These are phyloP conservation scores for Crotalus helleri DNA, from an alignment of 2,113 vertebrate genomes.

Conservation along the genomic window DNA sequence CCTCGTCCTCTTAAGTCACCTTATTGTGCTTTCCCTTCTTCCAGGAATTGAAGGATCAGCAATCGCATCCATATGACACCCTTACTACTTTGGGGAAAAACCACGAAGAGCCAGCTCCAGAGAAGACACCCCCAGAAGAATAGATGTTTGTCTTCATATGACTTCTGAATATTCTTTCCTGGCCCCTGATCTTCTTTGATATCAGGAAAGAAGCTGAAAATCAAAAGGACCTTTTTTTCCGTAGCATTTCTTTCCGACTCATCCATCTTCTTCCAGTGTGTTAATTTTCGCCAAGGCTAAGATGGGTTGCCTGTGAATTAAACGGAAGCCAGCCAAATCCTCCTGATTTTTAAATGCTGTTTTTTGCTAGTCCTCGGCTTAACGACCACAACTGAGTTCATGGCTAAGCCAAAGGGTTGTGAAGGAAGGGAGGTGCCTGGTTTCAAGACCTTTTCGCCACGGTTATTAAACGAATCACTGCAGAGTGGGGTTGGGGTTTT, in stretches of 20 bases:
- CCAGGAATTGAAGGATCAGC: neutral
- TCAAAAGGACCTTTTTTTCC: neutral
- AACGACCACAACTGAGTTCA: no score
- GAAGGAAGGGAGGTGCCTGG: no score
- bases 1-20: no score
- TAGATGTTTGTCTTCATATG: neutral
- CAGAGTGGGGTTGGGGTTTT: neutral
- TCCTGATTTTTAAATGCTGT: neutral
- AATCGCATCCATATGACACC: neutral
- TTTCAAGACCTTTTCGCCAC: no score
- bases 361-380: no score
- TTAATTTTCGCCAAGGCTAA: neutral
- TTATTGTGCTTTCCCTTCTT: neutral
- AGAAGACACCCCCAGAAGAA: neutral
- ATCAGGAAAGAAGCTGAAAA: neutral
- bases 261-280: neutral
- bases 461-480: no score
- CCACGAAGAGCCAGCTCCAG: accelerated
- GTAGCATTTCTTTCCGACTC: neutral
- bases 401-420: no score
- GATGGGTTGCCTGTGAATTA: neutral
- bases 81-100: accelerated
- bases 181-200: neutral
- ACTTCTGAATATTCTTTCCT: neutral
- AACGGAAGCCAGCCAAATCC: neutral